Conservation (phyloP, 53 echinoderm and acorn worm genomes). For the Holothuria scabra region DNA sequence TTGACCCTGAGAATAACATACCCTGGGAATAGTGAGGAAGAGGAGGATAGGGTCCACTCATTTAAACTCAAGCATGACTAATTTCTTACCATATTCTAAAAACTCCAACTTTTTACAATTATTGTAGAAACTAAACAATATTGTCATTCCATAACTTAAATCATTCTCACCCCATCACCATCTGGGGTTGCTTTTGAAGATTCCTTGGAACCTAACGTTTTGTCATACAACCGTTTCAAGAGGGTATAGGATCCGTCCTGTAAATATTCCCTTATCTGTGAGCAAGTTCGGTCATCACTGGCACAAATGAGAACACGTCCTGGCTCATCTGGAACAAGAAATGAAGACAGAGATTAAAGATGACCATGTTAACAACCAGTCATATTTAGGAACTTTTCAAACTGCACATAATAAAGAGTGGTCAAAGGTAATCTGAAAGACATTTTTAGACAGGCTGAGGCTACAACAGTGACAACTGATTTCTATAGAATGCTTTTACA, state of each 20-base stretch:
- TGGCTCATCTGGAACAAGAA: conserved; percentile 44
- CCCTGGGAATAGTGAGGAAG: too few species aligned
- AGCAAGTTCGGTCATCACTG: conserved; percentile 95
- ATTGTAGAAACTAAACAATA: neutral
- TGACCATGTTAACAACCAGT: too few species aligned
- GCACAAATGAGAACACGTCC: conserved; percentile 88
- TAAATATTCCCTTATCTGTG: conserved; percentile 92
- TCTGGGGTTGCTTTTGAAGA: neutral
- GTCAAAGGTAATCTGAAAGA: too few species aligned
- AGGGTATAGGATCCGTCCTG: conserved; percentile 74
- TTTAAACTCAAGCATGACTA: too few species aligned
- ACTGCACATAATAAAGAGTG: too few species aligned
- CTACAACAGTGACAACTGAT: too few species aligned
- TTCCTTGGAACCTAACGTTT: conserved; percentile 51
- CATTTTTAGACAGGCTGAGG: too few species aligned
- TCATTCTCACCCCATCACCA: neutral
- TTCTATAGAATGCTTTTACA: too few species aligned
- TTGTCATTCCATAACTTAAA: neutral
- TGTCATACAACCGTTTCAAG: conserved; percentile 70
- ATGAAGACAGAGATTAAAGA: too few species aligned
- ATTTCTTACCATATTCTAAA: neutral
- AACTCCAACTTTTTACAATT: neutral
- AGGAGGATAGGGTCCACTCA: too few species aligned
- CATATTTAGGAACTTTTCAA: too few species aligned
- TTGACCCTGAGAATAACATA: too few species aligned